Percentiles rank a stretch among this genome's conserved stretches.
Evolutionary conservation across 2,888 invertebrate genomes (phyloP).

Genomic region (Crematogaster levior): DNA sequence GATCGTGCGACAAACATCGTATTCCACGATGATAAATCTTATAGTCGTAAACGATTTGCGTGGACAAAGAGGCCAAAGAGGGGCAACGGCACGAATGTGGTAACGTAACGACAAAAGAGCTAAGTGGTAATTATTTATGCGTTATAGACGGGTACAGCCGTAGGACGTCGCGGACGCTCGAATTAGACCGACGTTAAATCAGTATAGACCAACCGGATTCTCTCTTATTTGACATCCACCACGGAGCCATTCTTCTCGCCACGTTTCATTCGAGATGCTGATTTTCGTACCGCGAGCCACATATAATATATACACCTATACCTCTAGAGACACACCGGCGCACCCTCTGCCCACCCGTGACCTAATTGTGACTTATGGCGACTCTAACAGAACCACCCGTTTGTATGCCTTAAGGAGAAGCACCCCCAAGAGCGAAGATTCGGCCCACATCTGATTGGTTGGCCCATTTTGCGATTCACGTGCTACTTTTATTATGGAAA

Average conservation of each 20-base stretch:
- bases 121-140: slow-evolving; percentile 84
- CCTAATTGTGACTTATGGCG: slow-evolving; percentile 85
- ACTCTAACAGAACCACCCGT: slow-evolving; percentile 81
- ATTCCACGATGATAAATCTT: slow-evolving; percentile 81
- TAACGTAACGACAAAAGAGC: slow-evolving; percentile 78
- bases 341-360: slow-evolving; percentile 79
- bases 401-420: slow-evolving; percentile 64
- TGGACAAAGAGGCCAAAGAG: slow-evolving; percentile 73
- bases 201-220: slow-evolving; percentile 75
- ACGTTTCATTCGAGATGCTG: slow-evolving; percentile 49
- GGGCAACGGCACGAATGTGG: slow-evolving; percentile 65
- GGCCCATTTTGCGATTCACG: slow-evolving; percentile 23
- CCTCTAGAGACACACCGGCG: slow-evolving; percentile 69
- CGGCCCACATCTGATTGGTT: slow-evolving; percentile 59
- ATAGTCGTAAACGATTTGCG: slow-evolving; percentile 71
- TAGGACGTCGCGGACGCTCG: slow-evolving; percentile 68
- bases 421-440: slow-evolving; percentile 48
- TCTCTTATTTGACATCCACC: slow-evolving; percentile 44
- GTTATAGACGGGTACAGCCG: slow-evolving; percentile 69
- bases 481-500: background rate
- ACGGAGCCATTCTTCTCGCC: slow-evolving; percentile 36
- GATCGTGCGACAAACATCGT: slow-evolving; percentile 59
- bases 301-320: slow-evolving; percentile 75
- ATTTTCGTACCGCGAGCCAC: slow-evolving; percentile 56
- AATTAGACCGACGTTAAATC: slow-evolving; percentile 81